Evolutionary conservation across 2,797 vertebrate genomes (phyloP), one percentile per base, ranked within the genome.

Genomic region (Mallotus villosus): DNA sequence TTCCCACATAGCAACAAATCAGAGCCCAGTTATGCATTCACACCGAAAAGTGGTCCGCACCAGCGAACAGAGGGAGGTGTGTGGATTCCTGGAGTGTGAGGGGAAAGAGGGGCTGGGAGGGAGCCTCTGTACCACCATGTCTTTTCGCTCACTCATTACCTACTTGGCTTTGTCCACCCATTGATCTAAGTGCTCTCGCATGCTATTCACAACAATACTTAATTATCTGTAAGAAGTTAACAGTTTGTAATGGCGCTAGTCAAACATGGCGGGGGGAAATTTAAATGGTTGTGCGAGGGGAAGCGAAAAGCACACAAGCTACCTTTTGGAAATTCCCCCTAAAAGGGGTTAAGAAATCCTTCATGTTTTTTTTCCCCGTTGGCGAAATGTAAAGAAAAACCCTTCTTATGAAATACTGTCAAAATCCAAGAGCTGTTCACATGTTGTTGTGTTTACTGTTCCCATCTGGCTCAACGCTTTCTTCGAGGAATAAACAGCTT

Each of bases 1-100:
- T 87, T 74, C 70, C 84, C 91, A 92, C 85, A 90, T 80, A 83
- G 86, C 89, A 85, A 85, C 85, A 88, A 87, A 87, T 73, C 82
- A 90, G 86, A 81, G 83, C 51, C 16, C 58, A 86, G 84, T 84
- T 87, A 81, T 81, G 90, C 90, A 88, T 91, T 91, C 87, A 85
- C 90, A 91, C 83, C 77, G 53, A 86, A 87, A 86, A 85, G 81
- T 86, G 82, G 84, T 85, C 85, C 76, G 73, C 87, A 85, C 83
- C 83, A 85, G 77, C 78, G 70, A 87, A 83, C 87, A 87, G 81
- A 81, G 84, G 76, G 79, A 81, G 78, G 67, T 68, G 72, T 73
- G 84, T 77, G 78, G 88, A 89, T 85, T 92, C 89, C 92, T 95
- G 93, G 80, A 94, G 92, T 82, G 94, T 91, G 90, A 94, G 94